Percentiles rank a stretch among this genome's conserved stretches.
These are phyloP conservation scores for Bombyx huttoni DNA, from an alignment of 2,888 invertebrate genomes.

Conservation along the genomic window DNA sequence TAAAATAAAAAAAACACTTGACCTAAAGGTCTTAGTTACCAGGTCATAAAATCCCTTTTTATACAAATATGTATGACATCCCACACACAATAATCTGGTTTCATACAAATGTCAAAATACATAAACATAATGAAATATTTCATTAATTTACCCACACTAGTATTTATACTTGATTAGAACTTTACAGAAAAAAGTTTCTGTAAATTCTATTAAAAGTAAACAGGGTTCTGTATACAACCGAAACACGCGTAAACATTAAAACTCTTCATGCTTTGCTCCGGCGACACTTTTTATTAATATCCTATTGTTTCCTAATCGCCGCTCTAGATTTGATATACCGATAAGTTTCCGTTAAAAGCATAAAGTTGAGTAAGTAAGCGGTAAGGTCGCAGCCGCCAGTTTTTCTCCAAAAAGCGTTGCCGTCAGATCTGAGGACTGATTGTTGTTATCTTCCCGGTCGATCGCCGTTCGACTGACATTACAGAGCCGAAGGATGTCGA, in stretches of 20 bases:
- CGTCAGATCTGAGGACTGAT: conserved; percentile 48
- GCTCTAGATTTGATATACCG: conserved; percentile 51
- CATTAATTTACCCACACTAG: too few relatives aligned
- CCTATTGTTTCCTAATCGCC: conserved; percentile 65
- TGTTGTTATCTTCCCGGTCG: conserved; percentile 38
- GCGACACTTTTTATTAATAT: conserved; percentile 56
- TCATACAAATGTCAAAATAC: too few relatives aligned
- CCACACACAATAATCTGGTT: too few relatives aligned
- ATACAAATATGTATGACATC: too few relatives aligned
- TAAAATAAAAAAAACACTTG: too few relatives aligned
- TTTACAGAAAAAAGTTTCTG: too few relatives aligned
- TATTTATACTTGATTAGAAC: too few relatives aligned
- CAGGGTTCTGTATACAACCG: not conserved
- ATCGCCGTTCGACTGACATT: conserved; percentile 47
- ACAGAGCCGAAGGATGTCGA: conserved; percentile 35
- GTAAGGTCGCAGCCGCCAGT: conserved; percentile 42
- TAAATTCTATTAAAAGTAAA: not conserved
- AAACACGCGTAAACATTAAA: conserved; percentile 6
- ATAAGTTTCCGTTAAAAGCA: conserved; percentile 60
- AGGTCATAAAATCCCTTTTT: too few relatives aligned
- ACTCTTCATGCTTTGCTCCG: conserved; percentile 50
- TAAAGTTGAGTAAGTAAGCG: conserved; percentile 44
- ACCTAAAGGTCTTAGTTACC: too few relatives aligned
- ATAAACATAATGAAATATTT: too few relatives aligned
- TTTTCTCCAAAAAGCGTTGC: conserved; percentile 42